These are phyloP conservation scores for Gasterosteus aculeatus DNA, from an alignment of 2,113 vertebrate species.

Conservation along the genomic window DNA sequence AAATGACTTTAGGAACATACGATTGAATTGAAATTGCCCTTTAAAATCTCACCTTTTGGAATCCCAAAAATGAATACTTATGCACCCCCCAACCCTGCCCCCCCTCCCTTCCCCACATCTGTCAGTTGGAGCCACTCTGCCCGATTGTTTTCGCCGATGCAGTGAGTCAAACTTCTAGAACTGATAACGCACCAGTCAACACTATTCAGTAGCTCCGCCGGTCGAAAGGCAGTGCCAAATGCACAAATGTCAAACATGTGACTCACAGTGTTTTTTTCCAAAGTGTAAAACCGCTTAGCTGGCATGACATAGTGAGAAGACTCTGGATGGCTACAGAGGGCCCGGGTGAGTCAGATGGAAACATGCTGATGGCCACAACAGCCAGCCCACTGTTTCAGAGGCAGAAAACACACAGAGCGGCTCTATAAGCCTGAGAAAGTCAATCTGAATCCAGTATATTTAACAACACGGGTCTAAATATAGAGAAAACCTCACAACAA, in stretches of 20 bases:
- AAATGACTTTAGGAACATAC: neutral
- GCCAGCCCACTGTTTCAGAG: neutral
- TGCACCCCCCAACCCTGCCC: neutral
- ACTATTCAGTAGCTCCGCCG: constrained; percentile 31
- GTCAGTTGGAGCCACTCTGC: constrained; percentile 6
- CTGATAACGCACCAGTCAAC: constrained; percentile 36
- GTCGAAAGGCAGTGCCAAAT: constrained; percentile 24
- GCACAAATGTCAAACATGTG: constrained; percentile 57
- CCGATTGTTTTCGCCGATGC: constrained; percentile 11
- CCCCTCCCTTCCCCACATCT: constrained; percentile 12
- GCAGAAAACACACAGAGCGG: constrained; percentile 12
- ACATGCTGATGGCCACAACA: constrained; percentile 42
- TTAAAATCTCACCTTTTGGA: constrained; percentile 7
- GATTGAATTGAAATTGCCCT: neutral
- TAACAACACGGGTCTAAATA: constrained; percentile 20
- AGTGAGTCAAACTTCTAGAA: constrained; percentile 54
- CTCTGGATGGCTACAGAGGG: constrained; percentile 29
- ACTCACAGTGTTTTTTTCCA: constrained; percentile 50
- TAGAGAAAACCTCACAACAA: neutral
- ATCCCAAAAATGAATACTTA: neutral
- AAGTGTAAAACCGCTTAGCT: constrained; percentile 52
- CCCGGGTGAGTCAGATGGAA: constrained; percentile 49
- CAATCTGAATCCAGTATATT: neutral
- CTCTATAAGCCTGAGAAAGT: neutral
- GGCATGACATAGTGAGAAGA: constrained; percentile 38